Evolutionary conservation across 2,113 vertebrate genomes (phyloP), one percentile per base, ranked within the genome.

Genomic region (Leptodactylus fuscus): DNA sequence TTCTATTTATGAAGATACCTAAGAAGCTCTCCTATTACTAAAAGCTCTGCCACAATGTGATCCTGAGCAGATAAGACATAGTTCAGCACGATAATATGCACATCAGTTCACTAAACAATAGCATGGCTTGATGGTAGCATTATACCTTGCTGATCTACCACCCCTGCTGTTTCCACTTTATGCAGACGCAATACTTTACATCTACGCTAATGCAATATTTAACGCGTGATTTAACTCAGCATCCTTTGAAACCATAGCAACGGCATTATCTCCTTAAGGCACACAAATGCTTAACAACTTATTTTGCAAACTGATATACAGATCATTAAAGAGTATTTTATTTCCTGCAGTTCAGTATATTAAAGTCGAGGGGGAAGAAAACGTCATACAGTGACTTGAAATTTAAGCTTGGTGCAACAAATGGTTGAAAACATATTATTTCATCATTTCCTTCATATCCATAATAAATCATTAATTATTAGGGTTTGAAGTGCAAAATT

Each of bases 171-270:
- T 71, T 73, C 69, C 32, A 70, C 67, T 83, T 83, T 74, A 73
- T 73, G 51, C 46, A 55, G 11, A 27, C 32, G n/a, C 69, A 73
- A 73, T 41, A 53, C 69, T 55, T 53, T 83, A 58, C 49, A 38
- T 83, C 67, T 24, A 83, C 69, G 34, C 69, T 83, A 73, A 83
- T 83, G 48, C 49, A 83, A 83, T 83, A 83, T 83, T 83, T 83
- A 83, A 73, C n/a, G 81, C 81, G n/a, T 83, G 69, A 73, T 83
- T 83, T 74, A 83, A 83, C 81, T 71, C 46, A 9, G 48, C 69
- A 58, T 73, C 32, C 69, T 73, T 16, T 15, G 48, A 73, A 73
- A 58, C 81, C 32, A 55, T 73, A 22, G 62, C 69, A 83, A 55
- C 81, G 13, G 62, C 81, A 73, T 83, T 83, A 51, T 73, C 65